Base-by-base conservation (phyloP, 2,113 vertebrate species). In the Mobula birostris region DNA sequence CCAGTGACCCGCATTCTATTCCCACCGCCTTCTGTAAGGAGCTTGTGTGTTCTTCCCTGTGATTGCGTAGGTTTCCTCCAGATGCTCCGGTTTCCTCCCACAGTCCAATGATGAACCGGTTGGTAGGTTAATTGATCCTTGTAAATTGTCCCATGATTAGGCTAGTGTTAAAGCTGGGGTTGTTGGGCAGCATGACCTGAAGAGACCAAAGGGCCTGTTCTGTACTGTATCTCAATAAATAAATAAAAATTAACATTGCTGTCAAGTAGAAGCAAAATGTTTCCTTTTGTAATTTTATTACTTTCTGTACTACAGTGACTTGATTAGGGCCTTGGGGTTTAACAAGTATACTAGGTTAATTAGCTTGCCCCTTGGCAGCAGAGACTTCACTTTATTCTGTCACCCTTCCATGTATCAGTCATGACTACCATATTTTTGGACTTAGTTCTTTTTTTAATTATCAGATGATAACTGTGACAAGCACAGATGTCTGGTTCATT, bases 401-500 rank as follows among this genome's bases (percentile, higher is more conserved):
- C 83, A 87, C 83, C 56, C 48, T 87, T 87, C 58, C n/a, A 68
- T 70, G 70, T 19, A 92, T 92, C 88, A 36, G 29, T 66, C 7
- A 92, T 70, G 40, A 70, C 63, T 79, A 92, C 63, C 66, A 40
- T 63, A 92, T 66, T 70, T 92, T 70, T 3, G 88, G 88, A 12
- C 70, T 70, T 92, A 70, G 70, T 87, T 87, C 83, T 8, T 87
- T 87, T 58, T 87, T 87, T 63, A 66, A 61, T 24, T 92, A 72
- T 92, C 66, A 92, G 66, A 70, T 68, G 88, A 70, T 24, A 68
- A 92, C 66, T 92, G 66, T 36, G 66, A 92, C 88, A 92, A 92
- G 88, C 63, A 72, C 88, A 92, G 88, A 70, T 92, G 61, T 92
- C 88, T 92, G n/a, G n/a, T 92, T 14, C 17, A 72, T 40, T 92